Percentiles rank a stretch among this genome's conserved stretches.
Evolutionary conservation across 2,888 invertebrate genomes (phyloP).

Genomic region (Cerceris ruficornis): DNA sequence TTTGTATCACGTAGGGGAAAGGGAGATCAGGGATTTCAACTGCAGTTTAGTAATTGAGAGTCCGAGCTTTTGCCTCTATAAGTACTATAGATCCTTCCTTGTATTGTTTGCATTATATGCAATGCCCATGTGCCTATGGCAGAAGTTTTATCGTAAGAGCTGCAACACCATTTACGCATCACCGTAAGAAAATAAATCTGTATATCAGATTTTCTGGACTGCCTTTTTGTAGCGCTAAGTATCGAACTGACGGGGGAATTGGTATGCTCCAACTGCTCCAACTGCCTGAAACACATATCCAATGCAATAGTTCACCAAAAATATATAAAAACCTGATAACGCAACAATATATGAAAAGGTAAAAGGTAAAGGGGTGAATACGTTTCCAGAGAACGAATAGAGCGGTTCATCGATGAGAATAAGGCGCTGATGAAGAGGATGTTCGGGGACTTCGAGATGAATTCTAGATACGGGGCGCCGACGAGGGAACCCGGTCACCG

Average conservation of each 20-base stretch:
- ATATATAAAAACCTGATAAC: not conserved
- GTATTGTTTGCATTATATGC: too few relatives aligned
- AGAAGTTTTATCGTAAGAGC: too few relatives aligned
- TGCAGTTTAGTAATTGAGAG: too few relatives aligned
- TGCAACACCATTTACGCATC: too few relatives aligned
- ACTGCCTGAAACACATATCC: slow-evolving; percentile 96
- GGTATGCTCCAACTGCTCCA: slow-evolving; percentile 93
- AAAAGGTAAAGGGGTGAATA: not conserved
- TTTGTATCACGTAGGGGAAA: too few relatives aligned
- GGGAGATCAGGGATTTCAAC: too few relatives aligned
- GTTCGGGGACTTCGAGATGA: slow-evolving; percentile 94
- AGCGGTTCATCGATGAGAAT: slow-evolving; percentile 96
- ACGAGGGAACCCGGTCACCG: slow-evolving; percentile 76
- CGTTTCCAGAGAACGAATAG: slow-evolving; percentile 91
- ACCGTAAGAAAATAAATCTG: not conserved
- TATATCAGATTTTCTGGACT: slow-evolving; percentile 93
- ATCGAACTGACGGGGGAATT: slow-evolving; percentile 94
- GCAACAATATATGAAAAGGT: not conserved
- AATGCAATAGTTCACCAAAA: slow-evolving; percentile 84
- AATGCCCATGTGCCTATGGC: too few relatives aligned
- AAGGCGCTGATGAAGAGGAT: slow-evolving; percentile 96
- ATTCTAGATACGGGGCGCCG: slow-evolving; percentile 83
- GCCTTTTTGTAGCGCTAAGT: slow-evolving; percentile 93
- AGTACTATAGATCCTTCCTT: too few relatives aligned
- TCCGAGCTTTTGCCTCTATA: too few relatives aligned